Conservation (phyloP, 2,888 invertebrate species). For the Tuta absoluta region DNA sequence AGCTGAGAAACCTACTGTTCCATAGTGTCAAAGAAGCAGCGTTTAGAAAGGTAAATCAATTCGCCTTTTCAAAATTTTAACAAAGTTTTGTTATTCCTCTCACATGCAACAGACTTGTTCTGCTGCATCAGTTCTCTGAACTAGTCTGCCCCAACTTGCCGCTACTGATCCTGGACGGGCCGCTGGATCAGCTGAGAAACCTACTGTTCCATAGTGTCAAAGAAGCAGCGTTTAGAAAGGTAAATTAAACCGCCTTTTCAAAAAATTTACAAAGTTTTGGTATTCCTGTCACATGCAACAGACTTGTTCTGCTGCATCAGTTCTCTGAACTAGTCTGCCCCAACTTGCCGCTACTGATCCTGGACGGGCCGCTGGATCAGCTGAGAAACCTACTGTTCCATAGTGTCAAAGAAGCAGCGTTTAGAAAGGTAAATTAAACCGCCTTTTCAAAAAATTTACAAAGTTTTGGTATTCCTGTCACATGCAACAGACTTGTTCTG, state of each 20-base stretch:
- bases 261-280: too few species aligned
- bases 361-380: slow-evolving; percentile 87
- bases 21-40: slow-evolving; percentile 95
- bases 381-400: slow-evolving; percentile 93
- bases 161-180: slow-evolving; percentile 85
- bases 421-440: slow-evolving; percentile 84
- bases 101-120: slow-evolving; percentile 89
- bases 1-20: slow-evolving; percentile 91
- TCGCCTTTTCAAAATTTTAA: too few species aligned
- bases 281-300: slow-evolving; percentile 85
- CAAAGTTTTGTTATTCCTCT: slow-evolving; percentile 50
- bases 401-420: slow-evolving; percentile 94
- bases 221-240: slow-evolving; percentile 93
- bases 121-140: slow-evolving; percentile 96
- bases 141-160: slow-evolving; percentile 94
- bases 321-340: slow-evolving; percentile 95
- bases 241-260: slow-evolving; percentile 44
- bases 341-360: slow-evolving; percentile 89
- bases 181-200: slow-evolving; percentile 91
- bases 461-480: slow-evolving; percentile 47
- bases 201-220: slow-evolving; percentile 95
- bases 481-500: slow-evolving; percentile 91
- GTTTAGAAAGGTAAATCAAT: slow-evolving; percentile 85
- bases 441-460: too few species aligned
- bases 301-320: slow-evolving; percentile 92